These are phyloP conservation scores for Bursaphelenchus okinawaensis DNA, from an alignment of 2,888 invertebrate species.

Conservation along the genomic window DNA sequence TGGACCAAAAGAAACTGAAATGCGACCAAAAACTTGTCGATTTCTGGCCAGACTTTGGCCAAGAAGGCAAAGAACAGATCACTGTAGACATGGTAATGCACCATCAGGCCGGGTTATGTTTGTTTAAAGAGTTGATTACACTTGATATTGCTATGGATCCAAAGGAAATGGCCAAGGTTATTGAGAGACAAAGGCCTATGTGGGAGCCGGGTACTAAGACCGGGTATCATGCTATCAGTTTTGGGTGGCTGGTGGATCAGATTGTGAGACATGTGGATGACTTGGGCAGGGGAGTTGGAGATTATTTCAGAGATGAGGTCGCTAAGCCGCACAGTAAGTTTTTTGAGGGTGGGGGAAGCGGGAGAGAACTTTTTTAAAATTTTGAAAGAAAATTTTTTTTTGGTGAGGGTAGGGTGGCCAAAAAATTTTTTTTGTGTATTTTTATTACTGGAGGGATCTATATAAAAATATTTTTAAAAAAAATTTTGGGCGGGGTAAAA, in stretches of 20 bases:
- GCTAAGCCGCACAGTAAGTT: constrained; percentile 42
- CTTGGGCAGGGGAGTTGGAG: constrained; percentile 55
- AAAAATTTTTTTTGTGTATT: no score
- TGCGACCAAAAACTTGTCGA: constrained; percentile 58
- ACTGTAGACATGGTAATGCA: constrained; percentile 57
- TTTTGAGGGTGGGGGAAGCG: no score
- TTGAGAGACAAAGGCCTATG: constrained; percentile 56
- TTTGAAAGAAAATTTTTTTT: not conserved
- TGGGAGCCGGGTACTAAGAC: constrained; percentile 46
- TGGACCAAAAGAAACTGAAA: constrained; percentile 58
- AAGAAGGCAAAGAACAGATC: constrained; percentile 60
- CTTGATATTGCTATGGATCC: constrained; percentile 53
- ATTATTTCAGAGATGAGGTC: constrained; percentile 58
- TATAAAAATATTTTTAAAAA: no score
- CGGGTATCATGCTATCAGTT: constrained; percentile 60
- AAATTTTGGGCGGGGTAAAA: no score
- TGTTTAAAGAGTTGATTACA: constrained; percentile 53
- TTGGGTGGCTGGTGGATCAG: constrained; percentile 60
- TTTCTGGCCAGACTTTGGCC: constrained; percentile 61
- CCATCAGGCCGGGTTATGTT: constrained; percentile 59
- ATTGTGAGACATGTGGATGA: constrained; percentile 59
- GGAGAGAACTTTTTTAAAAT: not conserved
- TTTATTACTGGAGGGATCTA: no score
- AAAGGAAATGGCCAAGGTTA: constrained; percentile 51
- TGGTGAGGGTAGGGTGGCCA: no score